These are phyloP conservation scores for Cyprinodon variegatus DNA, from an alignment of 2,113 vertebrate species.

Conservation along the genomic window DNA sequence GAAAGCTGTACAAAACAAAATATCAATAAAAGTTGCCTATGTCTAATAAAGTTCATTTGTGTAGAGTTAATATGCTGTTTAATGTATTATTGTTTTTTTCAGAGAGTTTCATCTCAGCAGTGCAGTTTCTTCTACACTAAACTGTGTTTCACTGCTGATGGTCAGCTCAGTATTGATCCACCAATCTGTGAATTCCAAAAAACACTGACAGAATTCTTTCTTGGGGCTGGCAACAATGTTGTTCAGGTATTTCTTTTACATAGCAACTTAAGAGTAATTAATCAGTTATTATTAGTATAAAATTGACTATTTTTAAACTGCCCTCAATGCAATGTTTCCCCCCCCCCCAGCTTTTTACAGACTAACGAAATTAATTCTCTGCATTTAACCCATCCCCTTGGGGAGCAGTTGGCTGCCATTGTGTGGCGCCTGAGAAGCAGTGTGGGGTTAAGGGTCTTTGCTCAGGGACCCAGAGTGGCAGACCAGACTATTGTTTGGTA, in stretches of 20 bases:
- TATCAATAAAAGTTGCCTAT: too few relatives aligned
- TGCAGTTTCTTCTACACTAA: constrained; percentile 70
- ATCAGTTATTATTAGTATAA: not conserved
- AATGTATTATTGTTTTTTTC: not conserved
- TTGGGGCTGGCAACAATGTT: constrained; percentile 50
- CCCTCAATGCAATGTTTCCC: too few relatives aligned
- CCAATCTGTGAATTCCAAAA: constrained; percentile 67
- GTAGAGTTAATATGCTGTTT: not conserved
- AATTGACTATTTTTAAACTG: not conserved
- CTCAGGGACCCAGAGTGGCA: too few relatives aligned
- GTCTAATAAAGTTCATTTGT: not conserved
- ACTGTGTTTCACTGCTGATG: constrained; percentile 66
- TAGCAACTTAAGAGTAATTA: not conserved
- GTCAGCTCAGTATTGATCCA: constrained; percentile 72
- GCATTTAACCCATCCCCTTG: too few relatives aligned
- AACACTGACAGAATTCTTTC: constrained; percentile 62
- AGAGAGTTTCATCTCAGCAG: constrained; percentile 57
- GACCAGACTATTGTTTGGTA: not conserved
- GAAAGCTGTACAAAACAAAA: too few relatives aligned
- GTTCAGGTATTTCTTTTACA: constrained; percentile 71
- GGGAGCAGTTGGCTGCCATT: too few relatives aligned
- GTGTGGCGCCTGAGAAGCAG: too few relatives aligned
- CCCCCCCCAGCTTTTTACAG: too few relatives aligned
- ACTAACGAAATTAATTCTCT: too few relatives aligned
- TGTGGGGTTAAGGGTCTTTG: too few relatives aligned